Base-by-base conservation (phyloP, 2,888 invertebrate species). In the Leptothorax acervorum region DNA sequence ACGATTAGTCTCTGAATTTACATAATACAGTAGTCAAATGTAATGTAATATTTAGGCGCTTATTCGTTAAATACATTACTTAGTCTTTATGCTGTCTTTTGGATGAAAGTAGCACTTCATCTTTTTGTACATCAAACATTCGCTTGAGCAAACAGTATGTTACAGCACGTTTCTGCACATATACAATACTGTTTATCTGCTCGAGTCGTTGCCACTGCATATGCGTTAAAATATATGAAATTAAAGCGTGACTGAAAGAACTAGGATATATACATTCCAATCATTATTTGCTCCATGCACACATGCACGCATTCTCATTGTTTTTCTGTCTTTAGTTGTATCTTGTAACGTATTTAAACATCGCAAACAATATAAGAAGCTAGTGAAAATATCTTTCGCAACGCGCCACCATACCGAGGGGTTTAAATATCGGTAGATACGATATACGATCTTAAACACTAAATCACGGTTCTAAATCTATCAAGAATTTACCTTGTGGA, bases 351-450 rank as follows among this genome's bases (percentile, higher is more conserved):
- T 51, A 68, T 15, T 60, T 15, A 51, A 70, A 51, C 35, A 53
- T 66, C 35, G 51, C 23, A 60, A 74, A 51, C n/a, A 66, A 70
- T 53, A 53, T 51, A 28, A n/a, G 65, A 76, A 76, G 51, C 68
- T n/a, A 63, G 28, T 71, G 42, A 63, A 82, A 76, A 55, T 83
- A 45, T 71, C 11, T 71, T 68, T 42, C 65, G 31, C 28, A 51
- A 18, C 28, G 42, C 23, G 5, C 23, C 3, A 60, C 15, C 48
- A n/a, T 39, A 6, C 12, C 51, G 48, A 53, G 53, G 65, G 51
- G 48, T 68, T 42, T 35, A 75, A 68, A 60, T 74, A 66, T 45
- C 65, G 45, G n/a, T 76, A 68, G 18, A 57, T 75, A 75, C 31
- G n/a, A 62, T 23, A 57, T 75, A 75, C 31, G n/a, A 62, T 23